Evolutionary conservation across 2,888 invertebrate genomes (phyloP), one percentile per base, ranked within the genome.

Genomic region (Catotricha subobsoleta): DNA sequence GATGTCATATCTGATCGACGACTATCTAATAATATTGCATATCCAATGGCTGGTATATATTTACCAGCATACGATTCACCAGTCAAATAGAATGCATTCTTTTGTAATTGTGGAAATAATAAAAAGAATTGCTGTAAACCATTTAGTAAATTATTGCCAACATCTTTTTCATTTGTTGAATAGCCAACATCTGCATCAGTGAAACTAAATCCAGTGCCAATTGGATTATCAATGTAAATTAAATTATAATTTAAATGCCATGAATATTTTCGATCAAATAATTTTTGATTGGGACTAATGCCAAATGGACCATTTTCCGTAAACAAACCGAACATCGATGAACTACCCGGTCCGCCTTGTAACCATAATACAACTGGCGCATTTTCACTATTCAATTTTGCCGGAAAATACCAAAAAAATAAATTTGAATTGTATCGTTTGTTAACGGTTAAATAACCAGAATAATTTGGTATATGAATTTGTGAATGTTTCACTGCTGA

Each of bases 351-450:
- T 0, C 87, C 87, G 3, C 87, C 87, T 61, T 33, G 15, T 5
- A 33, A 16, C 87, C 87, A 88, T 7, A 87, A 60, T 0, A 86
- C 59, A 2, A 88, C 76, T 1, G 82, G 83, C 1, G 78, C 77
- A 31, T 65, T 60, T 44, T 65, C 62, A 0, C 60, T 53, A 47
- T 57, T 51, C 3, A 59, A 61, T 67, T 74, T 69, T 0, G 86
- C 75, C 0, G 87, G 87, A 56, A 90, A 88, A 55, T 82, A 90
- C 90, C 90, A 91, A 60, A 91, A 87, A 64, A 88, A 91, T 61
- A 83, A 68, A 54, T 90, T 87, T 0, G 87, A 84, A 49, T 80
- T 72, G 52, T 67, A 76, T 1, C 67, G 59, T 50, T 77, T 72
- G 56, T 90, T 76, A 1, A 90, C 88, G 0, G 88, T 91, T 41